phyloP scores from a whole-genome alignment of 2,113 vertebrate species.

The Phasianus colchicus region DNA sequence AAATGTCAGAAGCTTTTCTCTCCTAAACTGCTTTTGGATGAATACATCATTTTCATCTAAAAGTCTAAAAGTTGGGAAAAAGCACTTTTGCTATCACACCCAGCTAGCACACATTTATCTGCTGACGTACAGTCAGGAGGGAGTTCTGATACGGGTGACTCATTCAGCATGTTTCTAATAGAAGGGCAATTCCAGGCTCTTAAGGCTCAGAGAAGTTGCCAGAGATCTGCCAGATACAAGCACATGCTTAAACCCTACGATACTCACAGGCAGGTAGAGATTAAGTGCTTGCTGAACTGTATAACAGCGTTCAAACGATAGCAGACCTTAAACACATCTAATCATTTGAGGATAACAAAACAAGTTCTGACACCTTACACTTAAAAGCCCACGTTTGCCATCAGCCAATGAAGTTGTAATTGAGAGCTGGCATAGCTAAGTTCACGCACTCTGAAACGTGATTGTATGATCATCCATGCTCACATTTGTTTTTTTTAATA shows the following conservation, averaged over 20 bases:
- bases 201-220: background rate
- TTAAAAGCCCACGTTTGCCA: background rate
- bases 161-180: background rate
- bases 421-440: background rate
- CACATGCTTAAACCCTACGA: background rate
- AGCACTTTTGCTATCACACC: background rate
- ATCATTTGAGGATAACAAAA: background rate
- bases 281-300: background rate
- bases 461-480: background rate
- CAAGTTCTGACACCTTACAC: background rate
- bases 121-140: background rate
- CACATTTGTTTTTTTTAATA: background rate
- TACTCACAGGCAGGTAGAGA: background rate
- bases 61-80: background rate
- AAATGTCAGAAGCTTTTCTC: background rate
- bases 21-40: background rate
- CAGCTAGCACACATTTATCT: background rate
- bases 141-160: background rate
- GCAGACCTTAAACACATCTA: background rate
- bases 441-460: background rate
- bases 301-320: background rate
- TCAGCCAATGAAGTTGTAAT: background rate
- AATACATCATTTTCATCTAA: background rate
- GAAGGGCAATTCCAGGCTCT: background rate
- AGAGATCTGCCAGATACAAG: background rate